These are phyloP conservation scores for Micromesistius poutassou DNA, from an alignment of 2,797 vertebrate species.

Conservation along the genomic window DNA sequence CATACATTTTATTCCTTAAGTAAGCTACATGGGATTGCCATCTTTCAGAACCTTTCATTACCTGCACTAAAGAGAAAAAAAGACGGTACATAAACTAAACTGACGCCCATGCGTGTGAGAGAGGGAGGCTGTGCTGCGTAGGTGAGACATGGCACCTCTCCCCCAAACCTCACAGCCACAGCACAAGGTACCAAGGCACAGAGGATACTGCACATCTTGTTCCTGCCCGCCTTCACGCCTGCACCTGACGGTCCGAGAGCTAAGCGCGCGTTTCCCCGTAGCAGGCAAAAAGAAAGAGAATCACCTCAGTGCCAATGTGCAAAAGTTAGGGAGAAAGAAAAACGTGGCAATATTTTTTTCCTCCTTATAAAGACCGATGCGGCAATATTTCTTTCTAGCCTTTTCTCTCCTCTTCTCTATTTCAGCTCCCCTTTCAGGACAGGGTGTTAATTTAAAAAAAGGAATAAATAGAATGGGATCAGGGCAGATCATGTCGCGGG, in stretches of 20 bases:
- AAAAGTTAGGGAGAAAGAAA: neutral
- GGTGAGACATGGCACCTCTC: conserved; percentile 32
- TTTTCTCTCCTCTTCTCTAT: neutral
- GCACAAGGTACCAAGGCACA: too few relatives aligned
- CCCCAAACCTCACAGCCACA: conserved; percentile 18
- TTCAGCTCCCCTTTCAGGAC: neutral
- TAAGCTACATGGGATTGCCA: too few relatives aligned
- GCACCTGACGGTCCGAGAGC: neutral
- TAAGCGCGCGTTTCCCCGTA: neutral
- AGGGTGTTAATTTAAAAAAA: conserved; percentile 43
- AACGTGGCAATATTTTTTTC: neutral
- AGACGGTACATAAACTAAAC: too few relatives aligned
- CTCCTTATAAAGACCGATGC: neutral
- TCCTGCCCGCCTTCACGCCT: too few relatives aligned
- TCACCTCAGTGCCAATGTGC: neutral
- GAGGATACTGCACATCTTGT: too few relatives aligned
- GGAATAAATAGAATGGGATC: conserved; percentile 51
- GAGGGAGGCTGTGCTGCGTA: conserved; percentile 20
- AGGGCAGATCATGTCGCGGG: conserved; percentile 33
- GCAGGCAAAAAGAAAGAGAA: neutral
- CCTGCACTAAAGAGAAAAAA: too few relatives aligned
- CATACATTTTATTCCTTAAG: too few relatives aligned
- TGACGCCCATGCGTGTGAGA: too few relatives aligned
- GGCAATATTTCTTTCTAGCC: neutral
- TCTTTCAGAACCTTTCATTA: too few relatives aligned